Conservation (phyloP, 2,888 invertebrate species). For the Athetis lepigone region DNA sequence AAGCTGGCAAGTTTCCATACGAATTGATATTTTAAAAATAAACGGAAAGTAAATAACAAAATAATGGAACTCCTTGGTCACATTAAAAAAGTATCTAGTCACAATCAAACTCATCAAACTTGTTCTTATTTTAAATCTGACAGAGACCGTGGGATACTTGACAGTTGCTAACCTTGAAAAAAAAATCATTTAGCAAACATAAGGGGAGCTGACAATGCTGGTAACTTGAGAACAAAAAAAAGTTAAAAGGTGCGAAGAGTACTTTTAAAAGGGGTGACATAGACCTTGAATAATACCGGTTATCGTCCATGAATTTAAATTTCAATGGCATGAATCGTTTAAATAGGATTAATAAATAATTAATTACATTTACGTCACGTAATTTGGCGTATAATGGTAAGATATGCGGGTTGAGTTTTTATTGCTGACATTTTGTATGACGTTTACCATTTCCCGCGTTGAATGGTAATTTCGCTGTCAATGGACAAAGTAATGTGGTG, state of each 20-base stretch:
- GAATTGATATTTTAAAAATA: neutral
- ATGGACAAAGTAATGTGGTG: slow-evolving; percentile 6
- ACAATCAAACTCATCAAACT: slow-evolving; percentile 14
- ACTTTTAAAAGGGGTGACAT: slow-evolving; percentile 57
- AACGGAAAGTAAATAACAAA: neutral
- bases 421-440: slow-evolving; percentile 14
- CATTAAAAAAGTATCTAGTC: slow-evolving; percentile 6
- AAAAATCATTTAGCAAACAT: slow-evolving; percentile 78
- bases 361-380: slow-evolving; percentile 58
- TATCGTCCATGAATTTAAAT: slow-evolving; percentile 59
- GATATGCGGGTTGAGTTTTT: slow-evolving; percentile 55
- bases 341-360: slow-evolving; percentile 63
- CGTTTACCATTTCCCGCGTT: slow-evolving; percentile 27
- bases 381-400: slow-evolving; percentile 59
- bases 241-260: slow-evolving; percentile 68
- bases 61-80: neutral
- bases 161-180: slow-evolving; percentile 75
- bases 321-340: slow-evolving; percentile 55
- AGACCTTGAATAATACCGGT: slow-evolving; percentile 65
- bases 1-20: neutral
- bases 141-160: slow-evolving; percentile 72
- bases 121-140: slow-evolving; percentile 38
- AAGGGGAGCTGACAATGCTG: slow-evolving; percentile 68
- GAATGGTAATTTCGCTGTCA: slow-evolving; percentile 39
- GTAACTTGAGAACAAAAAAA: slow-evolving; percentile 65